Conservation (phyloP, 2,888 invertebrate species). For the Archaeoteleia sp. region DNA sequence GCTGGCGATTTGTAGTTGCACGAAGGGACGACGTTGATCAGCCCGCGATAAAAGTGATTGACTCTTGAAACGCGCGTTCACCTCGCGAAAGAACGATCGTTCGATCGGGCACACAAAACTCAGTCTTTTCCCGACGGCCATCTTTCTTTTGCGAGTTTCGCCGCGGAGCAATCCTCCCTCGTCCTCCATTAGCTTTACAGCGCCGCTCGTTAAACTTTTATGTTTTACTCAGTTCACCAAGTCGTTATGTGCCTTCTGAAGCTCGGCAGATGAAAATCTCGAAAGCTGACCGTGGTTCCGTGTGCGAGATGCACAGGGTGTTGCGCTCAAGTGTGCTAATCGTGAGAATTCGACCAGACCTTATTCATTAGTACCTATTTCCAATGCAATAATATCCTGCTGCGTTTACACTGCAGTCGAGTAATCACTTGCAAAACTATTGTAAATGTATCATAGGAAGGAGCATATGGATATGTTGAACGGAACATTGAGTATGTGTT, state of each 20-base stretch:
- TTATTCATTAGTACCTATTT: conserved; percentile 30
- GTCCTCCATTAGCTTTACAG: conserved; percentile 68
- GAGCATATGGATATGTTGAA: no score
- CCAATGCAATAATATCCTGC: no score
- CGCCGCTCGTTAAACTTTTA: conserved; percentile 68
- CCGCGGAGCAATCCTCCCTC: conserved; percentile 50
- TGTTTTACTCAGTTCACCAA: conserved; percentile 61
- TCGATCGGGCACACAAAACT: conserved; percentile 21
- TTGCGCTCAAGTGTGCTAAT: conserved; percentile 43
- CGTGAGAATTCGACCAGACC: conserved; percentile 42
- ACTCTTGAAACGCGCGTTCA: conserved; percentile 64
- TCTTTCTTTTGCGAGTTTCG: conserved; percentile 12
- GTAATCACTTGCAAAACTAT: no score
- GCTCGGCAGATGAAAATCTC: conserved; percentile 61
- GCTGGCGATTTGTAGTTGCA: conserved; percentile 22
- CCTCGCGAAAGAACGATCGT: conserved; percentile 38
- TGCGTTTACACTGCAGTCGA: no score
- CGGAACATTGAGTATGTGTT: no score
- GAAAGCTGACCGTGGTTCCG: conserved; percentile 42
- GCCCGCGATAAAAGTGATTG: conserved; percentile 66
- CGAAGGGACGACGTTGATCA: conserved; percentile 37
- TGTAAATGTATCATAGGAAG: no score
- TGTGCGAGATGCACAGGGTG: conserved; percentile 36
- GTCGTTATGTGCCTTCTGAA: conserved; percentile 54
- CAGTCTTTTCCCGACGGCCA: conserved; percentile 20